These are phyloP conservation scores for Amphipoea lucens DNA, from an alignment of 2,888 invertebrate genomes.

Conservation along the genomic window DNA sequence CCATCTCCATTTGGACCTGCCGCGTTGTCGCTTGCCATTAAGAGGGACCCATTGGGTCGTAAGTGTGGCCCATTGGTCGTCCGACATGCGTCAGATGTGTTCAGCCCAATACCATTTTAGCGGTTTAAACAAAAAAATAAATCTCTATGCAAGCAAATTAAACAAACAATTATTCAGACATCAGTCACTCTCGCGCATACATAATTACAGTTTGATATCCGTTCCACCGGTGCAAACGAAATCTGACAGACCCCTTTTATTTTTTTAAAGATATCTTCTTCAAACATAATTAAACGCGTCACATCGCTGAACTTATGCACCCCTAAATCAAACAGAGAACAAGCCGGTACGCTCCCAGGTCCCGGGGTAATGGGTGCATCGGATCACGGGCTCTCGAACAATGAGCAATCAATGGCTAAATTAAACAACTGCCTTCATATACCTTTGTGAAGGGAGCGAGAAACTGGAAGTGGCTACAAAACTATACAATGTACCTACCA, in stretches of 20 bases:
- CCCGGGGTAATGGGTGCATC: constrained; percentile 69
- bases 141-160: constrained; percentile 13
- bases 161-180: constrained; percentile 48
- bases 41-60: no score
- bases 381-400: constrained; percentile 81
- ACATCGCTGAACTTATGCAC: constrained; percentile 77
- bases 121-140: neutral
- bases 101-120: no score
- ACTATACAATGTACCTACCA: no score
- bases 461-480: constrained; percentile 42
- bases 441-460: constrained; percentile 43
- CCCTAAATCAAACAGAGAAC: constrained; percentile 79
- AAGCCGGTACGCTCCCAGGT: constrained; percentile 79
- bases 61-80: no score
- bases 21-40: no score
- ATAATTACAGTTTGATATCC: constrained; percentile 53
- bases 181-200: constrained; percentile 45
- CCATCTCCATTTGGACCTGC: no score
- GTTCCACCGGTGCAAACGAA: constrained; percentile 32
- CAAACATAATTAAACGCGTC: constrained; percentile 75
- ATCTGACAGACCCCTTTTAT: constrained; percentile 60
- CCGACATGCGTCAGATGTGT: no score
- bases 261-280: constrained; percentile 60
- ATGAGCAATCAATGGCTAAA: constrained; percentile 89
- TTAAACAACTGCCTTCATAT: constrained; percentile 85